A percentile compares a stretch with the other conserved stretches of the same genome.
Conservation (phyloP, 2,113 vertebrate species). For the Sceloporus tristichus region DNA sequence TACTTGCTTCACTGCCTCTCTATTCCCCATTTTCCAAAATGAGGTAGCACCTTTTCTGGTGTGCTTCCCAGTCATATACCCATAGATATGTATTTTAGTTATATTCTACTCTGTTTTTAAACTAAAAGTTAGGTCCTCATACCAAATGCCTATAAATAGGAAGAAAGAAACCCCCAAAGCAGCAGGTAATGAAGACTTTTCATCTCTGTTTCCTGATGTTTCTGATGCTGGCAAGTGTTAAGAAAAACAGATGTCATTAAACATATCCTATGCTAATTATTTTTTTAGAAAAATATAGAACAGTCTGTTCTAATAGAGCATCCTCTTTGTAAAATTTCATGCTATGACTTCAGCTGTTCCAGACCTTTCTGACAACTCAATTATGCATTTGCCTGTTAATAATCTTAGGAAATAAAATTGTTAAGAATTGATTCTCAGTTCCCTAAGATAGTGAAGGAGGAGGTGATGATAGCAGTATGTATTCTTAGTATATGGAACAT, state of each 20-base stretch:
- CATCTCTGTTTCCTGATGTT: neutral
- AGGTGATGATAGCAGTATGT: too few species aligned
- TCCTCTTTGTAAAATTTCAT: slow-evolving; percentile 12
- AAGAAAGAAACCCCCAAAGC: neutral
- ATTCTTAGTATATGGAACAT: slow-evolving; percentile 22
- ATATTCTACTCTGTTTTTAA: neutral
- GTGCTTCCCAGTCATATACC: neutral
- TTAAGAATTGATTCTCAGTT: neutral
- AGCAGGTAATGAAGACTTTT: neutral
- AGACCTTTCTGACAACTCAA: neutral
- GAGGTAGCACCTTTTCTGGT: neutral
- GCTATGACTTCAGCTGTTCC: neutral
- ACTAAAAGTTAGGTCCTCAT: neutral
- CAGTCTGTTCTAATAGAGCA: neutral
- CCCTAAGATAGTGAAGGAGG: neutral
- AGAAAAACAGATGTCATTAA: slow-evolving; percentile 10
- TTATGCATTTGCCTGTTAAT: slow-evolving; percentile 12
- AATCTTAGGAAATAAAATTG: neutral
- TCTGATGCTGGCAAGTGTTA: slow-evolving; percentile 21
- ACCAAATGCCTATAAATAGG: neutral
- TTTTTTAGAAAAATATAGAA: neutral
- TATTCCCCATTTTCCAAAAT: too few species aligned
- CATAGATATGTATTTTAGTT: neutral
- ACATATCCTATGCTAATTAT: neutral
- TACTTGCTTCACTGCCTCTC: neutral